Base-by-base conservation (phyloP, 2,888 invertebrate genomes). In the Resseliella maxima region DNA sequence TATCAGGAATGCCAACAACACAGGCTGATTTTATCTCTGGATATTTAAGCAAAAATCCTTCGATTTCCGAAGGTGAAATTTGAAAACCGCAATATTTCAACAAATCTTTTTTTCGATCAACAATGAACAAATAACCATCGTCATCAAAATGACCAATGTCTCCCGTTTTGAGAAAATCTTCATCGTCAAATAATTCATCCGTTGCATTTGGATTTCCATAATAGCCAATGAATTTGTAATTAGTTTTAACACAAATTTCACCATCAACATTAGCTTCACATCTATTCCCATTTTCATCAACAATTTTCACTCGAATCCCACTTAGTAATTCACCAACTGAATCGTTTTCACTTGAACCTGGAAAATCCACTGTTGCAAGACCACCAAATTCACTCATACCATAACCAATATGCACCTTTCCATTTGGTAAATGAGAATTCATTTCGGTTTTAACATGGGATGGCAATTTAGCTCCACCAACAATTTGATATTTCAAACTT, bases 1-100 rank as follows among this genome's bases (percentile, higher is more conserved):
- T 86, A 86, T 90, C 88, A 2, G 89, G 89, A 0, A 89, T 85
- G 0, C 90, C 90, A 36, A 90, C 90, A 45, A 90, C 89, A 85
- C 90, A 90, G 27, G 88, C 89, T 85, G 89, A 89, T 38, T 88
- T 88, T 0, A 90, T 89, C 0, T 89, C 90, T 0, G 89, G 88
- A 35, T 90, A 85, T 31, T 64, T 0, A 21, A 86, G 24, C 6
- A 87, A 41, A n/a, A 87, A n/a, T 6, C 31, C 38, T 38, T 87
- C 87, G n/a, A 87, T 24, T 36, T 87, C 87, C n/a, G 81, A 64
- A 10, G 87, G 87, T n/a, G 83, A 50, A n/a, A 87, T 38, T 0
- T 72, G 54, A 36, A 18, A 41, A 24, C 36, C 59, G 0, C 15
- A 27, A 36, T 72, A 87, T 35, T 86, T 87, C 18, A 87, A 18